Evolutionary conservation across 2,888 invertebrate genomes (phyloP).

Genomic region (Glyphotaelius pellucidus): DNA sequence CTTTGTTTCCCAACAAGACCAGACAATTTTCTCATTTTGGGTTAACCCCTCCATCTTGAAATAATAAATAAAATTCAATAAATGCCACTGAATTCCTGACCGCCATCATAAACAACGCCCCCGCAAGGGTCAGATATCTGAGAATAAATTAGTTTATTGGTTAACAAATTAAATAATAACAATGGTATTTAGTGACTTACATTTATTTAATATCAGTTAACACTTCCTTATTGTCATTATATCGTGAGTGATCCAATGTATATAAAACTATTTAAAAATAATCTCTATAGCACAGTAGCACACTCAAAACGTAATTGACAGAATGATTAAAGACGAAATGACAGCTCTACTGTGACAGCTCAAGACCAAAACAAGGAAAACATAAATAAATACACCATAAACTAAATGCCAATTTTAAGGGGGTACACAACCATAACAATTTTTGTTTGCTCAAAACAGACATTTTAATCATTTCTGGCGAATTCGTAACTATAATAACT

Average conservation of each 20-base stretch:
- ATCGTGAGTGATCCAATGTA: neutral
- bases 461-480: too few relatives aligned
- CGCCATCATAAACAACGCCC: neutral
- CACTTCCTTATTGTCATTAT: neutral
- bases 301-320: neutral
- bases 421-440: too few relatives aligned
- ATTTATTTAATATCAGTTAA: neutral
- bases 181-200: neutral
- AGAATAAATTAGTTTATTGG: neutral
- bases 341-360: neutral
- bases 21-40: conserved; percentile 79
- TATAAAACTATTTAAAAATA: neutral
- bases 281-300: neutral
- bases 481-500: too few relatives aligned
- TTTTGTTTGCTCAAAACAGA: too few relatives aligned
- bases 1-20: conserved; percentile 82
- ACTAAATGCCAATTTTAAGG: too few relatives aligned
- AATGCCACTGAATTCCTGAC: neutral
- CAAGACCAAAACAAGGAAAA: neutral
- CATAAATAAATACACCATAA: neutral
- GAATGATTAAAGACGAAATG: neutral
- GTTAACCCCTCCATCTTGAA: conserved; percentile 78
- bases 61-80: neutral
- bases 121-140: neutral
- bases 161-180: neutral